Base-by-base conservation (phyloP, 2,113 vertebrate genomes). In the Sapayoa aenigma region DNA sequence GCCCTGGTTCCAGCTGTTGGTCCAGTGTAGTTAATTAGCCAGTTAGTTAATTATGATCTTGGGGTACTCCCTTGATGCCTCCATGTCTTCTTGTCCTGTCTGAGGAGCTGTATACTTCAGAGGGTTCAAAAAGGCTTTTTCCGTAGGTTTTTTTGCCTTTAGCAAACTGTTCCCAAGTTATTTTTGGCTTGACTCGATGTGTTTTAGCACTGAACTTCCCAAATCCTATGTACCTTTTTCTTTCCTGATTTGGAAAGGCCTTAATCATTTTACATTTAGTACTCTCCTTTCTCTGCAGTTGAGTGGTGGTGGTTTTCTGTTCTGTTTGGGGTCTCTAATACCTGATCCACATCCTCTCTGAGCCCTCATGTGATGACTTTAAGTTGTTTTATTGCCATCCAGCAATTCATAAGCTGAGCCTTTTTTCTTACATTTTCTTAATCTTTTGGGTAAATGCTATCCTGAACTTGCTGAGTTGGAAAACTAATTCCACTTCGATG, bases 61-160 rank as follows among this genome's bases (percentile, higher is more conserved):
- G 2, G 46, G 25, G 60, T 47, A 25, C 47, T 87, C 23, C 62
- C 23, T 55, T 41, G 60, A 53, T 2, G 8, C 88, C 74, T 78
- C 25, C 19, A 1, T 87, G 2, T 4, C 62, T 78, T 84, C 71
- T 56, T 91, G 52, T 47, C 66, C 44, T 72, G 33, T 78, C 52
- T 67, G 88, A 78, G 66, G 35, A 87, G 74, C 56, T 87, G 47
- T 59, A 74, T 88, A 7, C 42, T 76, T 77, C 42, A 72, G 67
- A 33, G 65, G 72, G 52, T 76, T 93, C 13, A 8, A 35, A 92
- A 88, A 79, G 63, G 35, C 62, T 82, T 72, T 82, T 79, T 21
- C 39, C 88, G 75, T 86, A 79, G 68, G 50, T 87, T 89, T 95
- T 91, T 46, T 35, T 78, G 67, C 78, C 42, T 94, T 84, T 71